Evolutionary conservation across 64 coral and sea anemone genomes (phyloP).

Genomic region (Montipora cactus): DNA sequence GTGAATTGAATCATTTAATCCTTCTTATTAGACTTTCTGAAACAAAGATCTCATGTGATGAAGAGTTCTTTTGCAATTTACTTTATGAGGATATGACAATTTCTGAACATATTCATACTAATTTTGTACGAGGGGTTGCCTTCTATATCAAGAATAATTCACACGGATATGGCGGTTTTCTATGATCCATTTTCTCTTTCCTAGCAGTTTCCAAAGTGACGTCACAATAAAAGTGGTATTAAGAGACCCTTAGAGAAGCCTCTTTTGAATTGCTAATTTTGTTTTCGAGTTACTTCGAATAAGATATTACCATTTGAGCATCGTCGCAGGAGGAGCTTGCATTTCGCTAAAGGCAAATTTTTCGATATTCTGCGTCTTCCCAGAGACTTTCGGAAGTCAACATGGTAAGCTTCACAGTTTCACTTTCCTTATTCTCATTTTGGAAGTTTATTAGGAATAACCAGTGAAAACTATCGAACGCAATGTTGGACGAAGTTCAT

Average conservation of each 20-base stretch:
- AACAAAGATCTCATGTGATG: no score
- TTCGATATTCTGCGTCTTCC: neutral
- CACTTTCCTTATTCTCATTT: neutral
- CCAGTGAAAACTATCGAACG: neutral
- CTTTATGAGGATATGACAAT: no score
- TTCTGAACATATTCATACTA: no score
- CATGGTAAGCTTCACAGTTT: conserved; percentile 24
- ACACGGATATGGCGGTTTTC: neutral
- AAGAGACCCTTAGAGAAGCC: neutral
- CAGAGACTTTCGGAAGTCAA: neutral
- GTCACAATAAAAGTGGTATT: neutral
- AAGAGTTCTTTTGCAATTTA: no score
- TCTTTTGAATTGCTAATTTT: conserved; percentile 53
- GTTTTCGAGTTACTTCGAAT: neutral
- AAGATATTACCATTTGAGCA: conserved; percentile 23
- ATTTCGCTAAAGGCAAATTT: neutral
- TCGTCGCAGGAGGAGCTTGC: neutral
- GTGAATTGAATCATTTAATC: no score
- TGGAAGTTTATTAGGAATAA: neutral
- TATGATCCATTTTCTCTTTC: neutral
- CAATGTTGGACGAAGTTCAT: neutral
- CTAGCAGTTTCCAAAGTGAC: neutral
- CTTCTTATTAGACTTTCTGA: no score
- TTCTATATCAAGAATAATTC: no score
- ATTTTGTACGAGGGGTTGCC: no score